Evolutionary conservation across 2,888 invertebrate genomes (phyloP).

Genomic region (Drosophila gaucha): DNA sequence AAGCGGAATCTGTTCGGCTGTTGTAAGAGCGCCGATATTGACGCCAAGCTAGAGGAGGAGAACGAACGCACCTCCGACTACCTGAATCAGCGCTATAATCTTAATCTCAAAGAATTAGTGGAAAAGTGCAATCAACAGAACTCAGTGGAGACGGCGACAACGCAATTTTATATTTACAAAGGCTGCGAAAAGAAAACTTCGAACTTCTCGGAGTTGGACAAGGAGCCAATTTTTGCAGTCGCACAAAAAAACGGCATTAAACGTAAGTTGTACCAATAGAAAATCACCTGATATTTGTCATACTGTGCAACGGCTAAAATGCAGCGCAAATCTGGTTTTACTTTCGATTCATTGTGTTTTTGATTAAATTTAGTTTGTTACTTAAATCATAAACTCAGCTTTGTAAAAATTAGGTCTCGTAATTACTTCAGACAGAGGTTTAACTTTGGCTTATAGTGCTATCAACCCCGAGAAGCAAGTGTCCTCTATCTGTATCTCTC

Average conservation of each 20-base stretch:
- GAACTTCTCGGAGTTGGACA: not conserved
- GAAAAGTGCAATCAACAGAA: constrained; percentile 28
- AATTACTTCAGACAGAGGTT: no score
- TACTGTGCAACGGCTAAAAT: not conserved
- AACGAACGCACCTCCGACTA: not conserved
- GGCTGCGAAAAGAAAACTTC: not conserved
- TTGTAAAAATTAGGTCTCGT: no score
- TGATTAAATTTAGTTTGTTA: not conserved
- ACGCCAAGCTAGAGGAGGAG: constrained; percentile 1
- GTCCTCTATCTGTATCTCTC: no score
- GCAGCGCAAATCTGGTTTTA: no score
- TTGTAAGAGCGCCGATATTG: constrained; percentile 3
- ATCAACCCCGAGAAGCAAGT: no score
- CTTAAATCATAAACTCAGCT: not conserved
- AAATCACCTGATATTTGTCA: constrained; percentile 36
- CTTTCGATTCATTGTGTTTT: no score
- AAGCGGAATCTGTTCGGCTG: constrained; percentile 38
- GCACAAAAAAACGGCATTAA: constrained; percentile 27
- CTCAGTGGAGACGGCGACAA: constrained; percentile 11
- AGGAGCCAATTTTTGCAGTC: not conserved
- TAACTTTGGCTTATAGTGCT: no score
- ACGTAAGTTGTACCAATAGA: constrained; percentile 26
- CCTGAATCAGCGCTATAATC: constrained; percentile 10
- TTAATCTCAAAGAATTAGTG: not conserved
- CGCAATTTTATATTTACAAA: not conserved